Conservation (phyloP, 2,888 invertebrate species). For the Leptothorax acervorum region DNA sequence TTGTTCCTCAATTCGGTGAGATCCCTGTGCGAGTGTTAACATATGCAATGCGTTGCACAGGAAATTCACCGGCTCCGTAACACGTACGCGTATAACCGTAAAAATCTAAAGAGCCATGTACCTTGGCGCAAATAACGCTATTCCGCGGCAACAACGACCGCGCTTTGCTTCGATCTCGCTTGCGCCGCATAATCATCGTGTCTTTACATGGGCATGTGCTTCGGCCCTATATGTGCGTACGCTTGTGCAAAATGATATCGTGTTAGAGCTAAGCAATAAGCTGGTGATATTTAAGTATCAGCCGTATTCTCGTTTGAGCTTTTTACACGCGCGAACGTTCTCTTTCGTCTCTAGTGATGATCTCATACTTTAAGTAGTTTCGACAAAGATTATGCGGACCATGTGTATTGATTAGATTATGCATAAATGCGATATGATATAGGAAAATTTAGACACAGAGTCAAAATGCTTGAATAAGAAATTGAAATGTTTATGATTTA, state of each 20-base stretch:
- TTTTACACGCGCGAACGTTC: background rate
- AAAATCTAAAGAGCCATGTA: conserved; percentile 76
- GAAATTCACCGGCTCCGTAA: conserved; percentile 67
- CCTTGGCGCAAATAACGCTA: conserved; percentile 72
- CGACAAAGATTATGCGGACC: background rate
- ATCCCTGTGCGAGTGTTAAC: background rate
- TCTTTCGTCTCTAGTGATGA: background rate
- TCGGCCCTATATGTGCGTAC: background rate
- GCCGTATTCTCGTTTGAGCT: background rate
- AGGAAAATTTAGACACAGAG: background rate
- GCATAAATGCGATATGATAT: background rate
- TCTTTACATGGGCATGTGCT: conserved; percentile 47
- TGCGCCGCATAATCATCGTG: background rate
- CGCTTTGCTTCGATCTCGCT: conserved; percentile 50
- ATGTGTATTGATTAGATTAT: background rate
- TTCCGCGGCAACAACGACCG: conserved; percentile 70
- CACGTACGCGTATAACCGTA: conserved; percentile 78
- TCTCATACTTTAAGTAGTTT: conserved; percentile 7
- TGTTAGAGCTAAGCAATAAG: conserved; percentile 13
- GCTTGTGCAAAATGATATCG: conserved; percentile 25
- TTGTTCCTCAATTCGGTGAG: background rate
- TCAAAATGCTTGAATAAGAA: background rate
- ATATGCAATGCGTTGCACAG: background rate
- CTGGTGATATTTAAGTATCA: background rate
- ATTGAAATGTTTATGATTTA: background rate